Evolutionary conservation across 2,113 vertebrate species (phyloP).

Genomic region (Orthonyx spaldingii): DNA sequence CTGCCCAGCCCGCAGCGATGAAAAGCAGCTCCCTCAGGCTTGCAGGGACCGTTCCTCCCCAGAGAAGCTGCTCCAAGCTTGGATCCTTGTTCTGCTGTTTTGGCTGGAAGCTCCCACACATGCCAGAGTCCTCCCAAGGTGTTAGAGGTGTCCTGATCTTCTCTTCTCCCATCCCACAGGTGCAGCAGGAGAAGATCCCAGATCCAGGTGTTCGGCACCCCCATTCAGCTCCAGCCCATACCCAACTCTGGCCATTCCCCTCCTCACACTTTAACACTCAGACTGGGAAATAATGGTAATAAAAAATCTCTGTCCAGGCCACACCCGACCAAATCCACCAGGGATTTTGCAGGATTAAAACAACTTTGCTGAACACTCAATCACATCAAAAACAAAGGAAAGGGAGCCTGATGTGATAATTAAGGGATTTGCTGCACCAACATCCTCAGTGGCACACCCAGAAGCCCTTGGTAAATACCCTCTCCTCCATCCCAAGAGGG

Average conservation of each 20-base stretch:
- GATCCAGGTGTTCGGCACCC: fast-evolving
- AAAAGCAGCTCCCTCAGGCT: background rate
- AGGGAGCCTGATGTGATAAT: conserved; percentile 9
- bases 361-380: background rate
- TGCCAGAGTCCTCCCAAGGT: background rate
- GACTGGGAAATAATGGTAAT: background rate
- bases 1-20: background rate
- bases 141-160: too few relatives aligned
- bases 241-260: background rate
- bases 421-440: background rate
- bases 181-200: background rate
- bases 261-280: background rate
- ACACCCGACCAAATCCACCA: background rate
- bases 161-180: background rate
- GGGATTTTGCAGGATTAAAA: conserved; percentile 26
- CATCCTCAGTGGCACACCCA: background rate
- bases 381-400: background rate
- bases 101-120: background rate
- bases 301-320: background rate
- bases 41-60: background rate
- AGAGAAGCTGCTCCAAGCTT: background rate
- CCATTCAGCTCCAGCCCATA: background rate
- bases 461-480: background rate
- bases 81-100: background rate
- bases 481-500: background rate